Percentiles rank a stretch among this genome's conserved stretches.
Conservation (phyloP, 2,888 invertebrate genomes). For the Cheilosia scutellata region DNA sequence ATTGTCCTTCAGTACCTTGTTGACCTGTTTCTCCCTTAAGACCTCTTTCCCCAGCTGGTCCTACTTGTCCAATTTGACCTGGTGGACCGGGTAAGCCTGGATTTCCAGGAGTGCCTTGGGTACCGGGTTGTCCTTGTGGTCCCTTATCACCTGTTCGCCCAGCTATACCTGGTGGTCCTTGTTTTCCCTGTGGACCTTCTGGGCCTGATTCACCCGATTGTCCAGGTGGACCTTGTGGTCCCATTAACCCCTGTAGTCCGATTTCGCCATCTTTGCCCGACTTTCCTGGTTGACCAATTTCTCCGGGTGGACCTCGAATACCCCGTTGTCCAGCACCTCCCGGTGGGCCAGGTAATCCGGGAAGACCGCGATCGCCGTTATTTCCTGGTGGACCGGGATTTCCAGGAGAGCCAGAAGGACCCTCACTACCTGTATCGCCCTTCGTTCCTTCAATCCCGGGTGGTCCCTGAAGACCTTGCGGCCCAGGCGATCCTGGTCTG, state of each 20-base stretch:
- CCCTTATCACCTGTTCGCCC: slow-evolving; percentile 92
- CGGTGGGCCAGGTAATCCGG: slow-evolving; percentile 79
- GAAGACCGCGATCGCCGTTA: slow-evolving; percentile 81
- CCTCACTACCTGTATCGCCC: slow-evolving; percentile 89
- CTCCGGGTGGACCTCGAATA: slow-evolving; percentile 85
- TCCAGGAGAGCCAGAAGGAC: slow-evolving; percentile 87
- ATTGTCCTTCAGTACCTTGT: slow-evolving; percentile 90
- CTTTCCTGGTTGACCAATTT: slow-evolving; percentile 88
- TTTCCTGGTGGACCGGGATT: slow-evolving; percentile 86
- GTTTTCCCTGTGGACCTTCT: slow-evolving; percentile 87
- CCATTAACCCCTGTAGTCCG: slow-evolving; percentile 88
- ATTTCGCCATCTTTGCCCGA: slow-evolving; percentile 90
- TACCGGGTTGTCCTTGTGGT: slow-evolving; percentile 85
- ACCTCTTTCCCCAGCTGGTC: slow-evolving; percentile 88
- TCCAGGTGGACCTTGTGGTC: slow-evolving; percentile 88
- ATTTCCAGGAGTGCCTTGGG: slow-evolving; percentile 78
- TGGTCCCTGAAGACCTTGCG: slow-evolving; percentile 89
- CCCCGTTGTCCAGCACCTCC: slow-evolving; percentile 79
- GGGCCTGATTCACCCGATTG: slow-evolving; percentile 86
- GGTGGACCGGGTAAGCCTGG: slow-evolving; percentile 79
- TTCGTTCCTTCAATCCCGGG: slow-evolving; percentile 90
- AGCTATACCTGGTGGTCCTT: slow-evolving; percentile 89
- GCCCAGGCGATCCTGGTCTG: slow-evolving; percentile 88
- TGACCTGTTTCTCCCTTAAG: slow-evolving; percentile 90
- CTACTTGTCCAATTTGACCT: slow-evolving; percentile 79